Conservation (phyloP, 2,888 invertebrate genomes). For the Panorpa germanica region DNA sequence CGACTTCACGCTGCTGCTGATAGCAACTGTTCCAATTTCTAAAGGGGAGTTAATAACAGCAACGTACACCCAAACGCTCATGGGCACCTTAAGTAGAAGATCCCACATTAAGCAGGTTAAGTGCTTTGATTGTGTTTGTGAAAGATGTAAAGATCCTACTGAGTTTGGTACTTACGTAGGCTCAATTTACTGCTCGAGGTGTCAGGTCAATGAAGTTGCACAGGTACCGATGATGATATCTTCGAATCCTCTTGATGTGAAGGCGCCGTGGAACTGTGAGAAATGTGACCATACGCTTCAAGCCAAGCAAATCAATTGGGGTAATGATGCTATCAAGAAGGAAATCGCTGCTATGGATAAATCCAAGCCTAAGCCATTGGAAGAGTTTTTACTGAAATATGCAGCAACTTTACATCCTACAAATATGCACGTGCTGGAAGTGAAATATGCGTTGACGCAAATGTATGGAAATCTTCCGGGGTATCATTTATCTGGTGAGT, state of each 20-base stretch:
- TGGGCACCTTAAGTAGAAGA: slow-evolving; percentile 48
- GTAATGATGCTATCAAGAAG: slow-evolving; percentile 38
- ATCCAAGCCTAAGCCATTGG: slow-evolving; percentile 31
- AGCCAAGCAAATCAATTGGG: slow-evolving; percentile 37
- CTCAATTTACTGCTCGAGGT: slow-evolving; percentile 39
- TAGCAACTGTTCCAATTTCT: slow-evolving; percentile 35
- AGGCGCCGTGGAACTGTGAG: slow-evolving; percentile 43
- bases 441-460: slow-evolving; percentile 48
- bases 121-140: slow-evolving; percentile 48
- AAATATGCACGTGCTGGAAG: slow-evolving; percentile 45
- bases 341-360: slow-evolving; percentile 35
- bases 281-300: slow-evolving; percentile 35
- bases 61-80: slow-evolving; percentile 50
- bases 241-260: slow-evolving; percentile 35
- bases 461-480: slow-evolving; percentile 43
- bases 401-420: slow-evolving; percentile 40
- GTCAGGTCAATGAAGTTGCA: too few relatives aligned
- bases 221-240: slow-evolving; percentile 25
- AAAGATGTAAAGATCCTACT: slow-evolving; percentile 46
- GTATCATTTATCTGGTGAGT: slow-evolving; percentile 31
- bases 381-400: slow-evolving; percentile 42
- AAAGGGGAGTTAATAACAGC: slow-evolving; percentile 47
- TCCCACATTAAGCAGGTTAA: slow-evolving; percentile 38
- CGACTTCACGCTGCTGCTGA: slow-evolving; percentile 36
- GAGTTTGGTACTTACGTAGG: slow-evolving; percentile 45